phyloP scores from a whole-genome alignment of 2,888 invertebrate genomes.

The Argyresthia albistria region DNA sequence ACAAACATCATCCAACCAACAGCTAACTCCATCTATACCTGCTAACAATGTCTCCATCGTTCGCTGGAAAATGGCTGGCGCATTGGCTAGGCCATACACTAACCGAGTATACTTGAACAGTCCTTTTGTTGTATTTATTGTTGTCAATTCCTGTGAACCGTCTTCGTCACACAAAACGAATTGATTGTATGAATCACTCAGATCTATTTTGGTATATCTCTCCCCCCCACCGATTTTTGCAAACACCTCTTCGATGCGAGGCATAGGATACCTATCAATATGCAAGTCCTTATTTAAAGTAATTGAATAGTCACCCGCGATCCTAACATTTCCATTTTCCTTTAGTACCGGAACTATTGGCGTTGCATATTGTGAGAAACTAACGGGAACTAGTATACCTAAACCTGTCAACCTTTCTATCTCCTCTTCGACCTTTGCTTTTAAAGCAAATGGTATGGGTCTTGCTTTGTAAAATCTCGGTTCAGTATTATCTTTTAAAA shows the following conservation, averaged over 20 bases:
- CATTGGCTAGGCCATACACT: conserved; percentile 11
- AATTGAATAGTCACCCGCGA: neutral
- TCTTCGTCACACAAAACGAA: neutral
- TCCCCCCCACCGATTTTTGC: neutral
- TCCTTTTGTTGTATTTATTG: conserved; percentile 14
- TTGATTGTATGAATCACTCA: neutral
- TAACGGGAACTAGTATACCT: neutral
- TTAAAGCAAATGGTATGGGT: neutral
- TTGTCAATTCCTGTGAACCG: neutral
- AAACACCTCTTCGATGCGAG: neutral
- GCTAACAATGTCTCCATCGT: neutral
- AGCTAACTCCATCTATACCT: conserved; percentile 1
- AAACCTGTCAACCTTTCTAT: neutral
- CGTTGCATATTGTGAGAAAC: neutral
- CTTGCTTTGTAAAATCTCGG: conserved; percentile 12
- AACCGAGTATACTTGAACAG: conserved; percentile 15
- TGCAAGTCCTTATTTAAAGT: neutral
- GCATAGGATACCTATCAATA: neutral
- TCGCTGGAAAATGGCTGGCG: neutral
- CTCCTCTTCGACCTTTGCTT: neutral
- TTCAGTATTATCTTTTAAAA: conserved; percentile 4
- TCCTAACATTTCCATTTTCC: neutral
- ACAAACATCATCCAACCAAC: conserved; percentile 8
- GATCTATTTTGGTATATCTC: neutral
- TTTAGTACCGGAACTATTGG: neutral